phyloP scores from a whole-genome alignment of 1,140 invertebrate genomes.

The Macrotrachela quadricornifera region DNA sequence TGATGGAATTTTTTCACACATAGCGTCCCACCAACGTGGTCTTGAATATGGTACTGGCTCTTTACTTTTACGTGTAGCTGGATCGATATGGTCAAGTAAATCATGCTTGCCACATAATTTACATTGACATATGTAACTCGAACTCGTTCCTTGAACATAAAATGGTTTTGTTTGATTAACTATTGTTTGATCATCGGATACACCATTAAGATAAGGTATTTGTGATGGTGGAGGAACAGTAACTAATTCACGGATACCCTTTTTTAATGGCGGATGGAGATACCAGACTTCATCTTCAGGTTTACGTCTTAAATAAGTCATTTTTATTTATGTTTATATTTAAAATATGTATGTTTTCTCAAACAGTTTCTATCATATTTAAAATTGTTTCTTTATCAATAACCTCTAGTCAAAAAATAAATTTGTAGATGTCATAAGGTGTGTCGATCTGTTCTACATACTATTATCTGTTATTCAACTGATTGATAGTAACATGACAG shows the following conservation, averaged over 20 bases:
- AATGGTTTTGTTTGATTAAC: not conserved
- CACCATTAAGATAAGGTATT: constrained; percentile 8
- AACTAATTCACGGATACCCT: not conserved
- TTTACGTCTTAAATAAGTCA: constrained; percentile 2
- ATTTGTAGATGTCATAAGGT: too few relatives aligned
- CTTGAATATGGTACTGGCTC: constrained; percentile 2
- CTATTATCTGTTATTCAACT: too few relatives aligned
- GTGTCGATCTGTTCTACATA: too few relatives aligned
- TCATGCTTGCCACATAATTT: not conserved
- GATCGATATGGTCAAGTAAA: not conserved
- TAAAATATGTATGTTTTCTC: too few relatives aligned
- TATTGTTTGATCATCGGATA: constrained; percentile 2
- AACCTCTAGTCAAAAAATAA: too few relatives aligned
- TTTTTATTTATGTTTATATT: not conserved
- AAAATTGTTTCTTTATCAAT: too few relatives aligned
- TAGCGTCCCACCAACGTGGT: constrained; percentile 2
- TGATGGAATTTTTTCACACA: not conserved
- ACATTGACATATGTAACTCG: not conserved
- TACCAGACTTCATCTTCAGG: constrained; percentile 8
- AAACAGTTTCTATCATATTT: too few relatives aligned
- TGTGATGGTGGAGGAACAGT: constrained; percentile 2
- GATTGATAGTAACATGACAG: too few relatives aligned
- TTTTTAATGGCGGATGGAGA: constrained; percentile 5
- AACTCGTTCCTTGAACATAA: constrained; percentile 2
- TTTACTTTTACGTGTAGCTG: not conserved